Conservation (phyloP, 2,113 vertebrate species). For the Gopherus flavomarginatus region DNA sequence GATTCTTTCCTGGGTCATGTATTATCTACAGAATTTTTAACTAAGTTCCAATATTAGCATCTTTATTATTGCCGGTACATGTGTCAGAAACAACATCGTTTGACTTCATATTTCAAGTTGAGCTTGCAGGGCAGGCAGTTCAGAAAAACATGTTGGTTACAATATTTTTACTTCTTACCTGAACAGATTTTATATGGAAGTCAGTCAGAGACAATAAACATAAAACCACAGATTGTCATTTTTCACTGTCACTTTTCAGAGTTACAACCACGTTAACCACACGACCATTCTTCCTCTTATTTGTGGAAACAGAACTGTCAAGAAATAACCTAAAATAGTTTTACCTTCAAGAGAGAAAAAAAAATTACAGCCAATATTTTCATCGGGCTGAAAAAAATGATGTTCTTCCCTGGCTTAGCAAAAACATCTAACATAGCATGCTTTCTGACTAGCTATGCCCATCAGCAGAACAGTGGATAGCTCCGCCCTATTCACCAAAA, state of each 20-base stretch:
- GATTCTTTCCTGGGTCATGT: neutral
- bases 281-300: slow-evolving; percentile 40
- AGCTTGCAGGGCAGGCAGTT: neutral
- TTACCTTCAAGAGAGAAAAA: neutral
- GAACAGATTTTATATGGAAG: neutral
- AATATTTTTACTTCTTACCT: neutral
- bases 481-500: neutral
- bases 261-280: slow-evolving; percentile 42
- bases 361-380: accelerated
- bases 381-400: neutral
- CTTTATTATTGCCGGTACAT: neutral
- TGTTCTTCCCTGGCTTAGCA: neutral
- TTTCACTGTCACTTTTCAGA: slow-evolving; percentile 21
- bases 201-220: neutral
- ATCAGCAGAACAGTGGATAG: neutral
- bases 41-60: neutral
- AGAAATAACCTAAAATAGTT: slow-evolving; percentile 42
- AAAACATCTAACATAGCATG: neutral
- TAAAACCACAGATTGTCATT: neutral
- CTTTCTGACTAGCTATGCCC: neutral
- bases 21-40: neutral
- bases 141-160: neutral
- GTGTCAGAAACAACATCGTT: neutral
- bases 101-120: neutral
- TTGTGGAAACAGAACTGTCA: slow-evolving; percentile 25